These are phyloP conservation scores for Takifugu bimaculatus DNA, from an alignment of 2,113 vertebrate species.

Conservation along the genomic window DNA sequence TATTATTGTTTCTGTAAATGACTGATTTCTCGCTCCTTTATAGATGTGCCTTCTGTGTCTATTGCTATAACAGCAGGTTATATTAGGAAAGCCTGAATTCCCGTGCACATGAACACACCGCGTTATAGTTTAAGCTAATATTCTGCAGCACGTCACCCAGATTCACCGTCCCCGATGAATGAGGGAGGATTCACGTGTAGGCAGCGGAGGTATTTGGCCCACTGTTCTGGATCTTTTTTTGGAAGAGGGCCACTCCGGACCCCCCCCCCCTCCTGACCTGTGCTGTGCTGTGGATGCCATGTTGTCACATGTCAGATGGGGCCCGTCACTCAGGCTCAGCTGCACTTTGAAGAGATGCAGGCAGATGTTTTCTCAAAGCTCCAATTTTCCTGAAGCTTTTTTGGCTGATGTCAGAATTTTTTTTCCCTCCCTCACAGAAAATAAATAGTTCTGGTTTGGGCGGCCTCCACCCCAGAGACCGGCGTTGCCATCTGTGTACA, in stretches of 20 bases:
- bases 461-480: conserved; percentile 3
- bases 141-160: not conserved
- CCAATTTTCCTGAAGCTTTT: conserved; percentile 18
- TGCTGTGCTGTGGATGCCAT: conserved; percentile 16
- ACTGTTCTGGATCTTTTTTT: conserved; percentile 17
- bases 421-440: conserved; percentile 8
- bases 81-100: too few relatives aligned
- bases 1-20: too few relatives aligned
- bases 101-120: too few relatives aligned
- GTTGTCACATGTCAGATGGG: not conserved
- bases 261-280: conserved; percentile 17
- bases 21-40: too few relatives aligned
- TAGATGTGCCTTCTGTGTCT: too few relatives aligned
- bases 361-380: conserved; percentile 21
- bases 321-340: conserved; percentile 32
- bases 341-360: conserved; percentile 3
- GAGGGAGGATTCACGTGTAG: not conserved
- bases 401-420: conserved; percentile 21
- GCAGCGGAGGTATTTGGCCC: not conserved
- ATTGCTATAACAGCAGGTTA: too few relatives aligned
- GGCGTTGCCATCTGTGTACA: conserved; percentile 37
- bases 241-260: conserved; percentile 22
- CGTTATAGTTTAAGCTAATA: too few relatives aligned
- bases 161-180: not conserved
- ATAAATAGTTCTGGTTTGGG: conserved; percentile 22